phyloP scores from a whole-genome alignment of 1,140 invertebrate species.

The Drosophila littoralis region DNA sequence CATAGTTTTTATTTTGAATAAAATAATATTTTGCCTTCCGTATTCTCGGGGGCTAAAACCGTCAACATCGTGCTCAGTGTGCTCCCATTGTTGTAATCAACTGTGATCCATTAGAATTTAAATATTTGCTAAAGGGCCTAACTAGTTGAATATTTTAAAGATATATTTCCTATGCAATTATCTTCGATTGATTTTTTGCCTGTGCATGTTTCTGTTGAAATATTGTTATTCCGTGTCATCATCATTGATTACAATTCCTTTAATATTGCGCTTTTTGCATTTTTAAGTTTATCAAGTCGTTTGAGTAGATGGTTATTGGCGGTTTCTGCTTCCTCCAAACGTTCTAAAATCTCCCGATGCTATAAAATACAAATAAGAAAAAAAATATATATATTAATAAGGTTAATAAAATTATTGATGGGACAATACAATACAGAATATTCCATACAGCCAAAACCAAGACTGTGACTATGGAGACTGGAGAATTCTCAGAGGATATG shows the following conservation, averaged over 20 bases:
- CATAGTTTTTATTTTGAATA: too few species aligned
- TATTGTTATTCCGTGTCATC: conserved; percentile 8
- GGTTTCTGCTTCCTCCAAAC: conserved; percentile 98
- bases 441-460: too few species aligned
- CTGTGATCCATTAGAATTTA: not conserved
- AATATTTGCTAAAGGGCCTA: not conserved
- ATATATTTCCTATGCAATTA: too few species aligned
- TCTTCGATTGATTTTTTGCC: too few species aligned
- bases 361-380: conserved; percentile 84
- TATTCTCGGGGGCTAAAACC: too few species aligned
- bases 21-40: too few species aligned
- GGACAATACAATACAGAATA: too few species aligned
- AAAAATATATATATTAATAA: conserved; percentile 1
- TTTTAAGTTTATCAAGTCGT: conserved; percentile 98
- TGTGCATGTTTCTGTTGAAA: conserved; percentile 4
- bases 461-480: too few species aligned
- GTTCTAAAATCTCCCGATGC: conserved; percentile 96
- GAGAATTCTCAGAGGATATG: too few species aligned
- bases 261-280: conserved; percentile 94
- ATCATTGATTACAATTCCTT: conserved; percentile 92
- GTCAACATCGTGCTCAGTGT: too few species aligned
- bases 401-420: not conserved
- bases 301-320: conserved; percentile 98
- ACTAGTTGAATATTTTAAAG: not conserved
- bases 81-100: too few species aligned